Conservation (phyloP, 2,113 vertebrate species). For the Eurypyga helias region DNA sequence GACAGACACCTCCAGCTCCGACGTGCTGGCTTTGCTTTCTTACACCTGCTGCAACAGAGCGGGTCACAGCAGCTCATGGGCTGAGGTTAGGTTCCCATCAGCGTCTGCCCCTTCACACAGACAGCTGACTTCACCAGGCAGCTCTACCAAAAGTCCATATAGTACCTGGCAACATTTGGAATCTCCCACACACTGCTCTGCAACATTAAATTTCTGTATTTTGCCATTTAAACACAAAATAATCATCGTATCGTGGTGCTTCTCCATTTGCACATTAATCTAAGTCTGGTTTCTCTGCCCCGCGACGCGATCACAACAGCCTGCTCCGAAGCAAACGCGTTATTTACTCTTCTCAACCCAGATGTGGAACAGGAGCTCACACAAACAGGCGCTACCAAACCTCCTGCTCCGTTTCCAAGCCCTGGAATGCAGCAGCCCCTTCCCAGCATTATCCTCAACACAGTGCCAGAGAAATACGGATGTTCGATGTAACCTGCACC, state of each 20-base stretch:
- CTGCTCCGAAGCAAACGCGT: not conserved
- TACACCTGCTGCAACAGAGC: not conserved
- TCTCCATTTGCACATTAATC: not conserved
- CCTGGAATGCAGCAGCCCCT: not conserved
- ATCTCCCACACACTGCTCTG: not conserved
- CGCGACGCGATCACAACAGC: not conserved
- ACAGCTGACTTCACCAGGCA: not conserved
- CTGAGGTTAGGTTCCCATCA: not conserved
- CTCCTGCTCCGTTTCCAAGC: not conserved
- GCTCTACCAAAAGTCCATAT: not conserved
- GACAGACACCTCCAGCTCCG: not conserved
- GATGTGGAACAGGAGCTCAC: not conserved
- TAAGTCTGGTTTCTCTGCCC: not conserved
- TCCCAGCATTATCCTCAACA: not conserved
- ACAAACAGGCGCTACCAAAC: not conserved
- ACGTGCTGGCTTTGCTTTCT: not conserved
- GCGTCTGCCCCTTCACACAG: not conserved
- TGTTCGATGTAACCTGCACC: not conserved
- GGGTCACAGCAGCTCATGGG: not conserved
- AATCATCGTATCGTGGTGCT: not conserved
- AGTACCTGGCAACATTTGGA: not conserved
- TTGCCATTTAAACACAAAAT: not conserved
- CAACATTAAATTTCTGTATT: not conserved
- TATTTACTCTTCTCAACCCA: not conserved
- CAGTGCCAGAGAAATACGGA: not conserved